A percentile compares a stretch with the other conserved stretches of the same genome.
Evolutionary conservation across 2,113 vertebrate species (phyloP).

Genomic region (Orthonyx spaldingii): DNA sequence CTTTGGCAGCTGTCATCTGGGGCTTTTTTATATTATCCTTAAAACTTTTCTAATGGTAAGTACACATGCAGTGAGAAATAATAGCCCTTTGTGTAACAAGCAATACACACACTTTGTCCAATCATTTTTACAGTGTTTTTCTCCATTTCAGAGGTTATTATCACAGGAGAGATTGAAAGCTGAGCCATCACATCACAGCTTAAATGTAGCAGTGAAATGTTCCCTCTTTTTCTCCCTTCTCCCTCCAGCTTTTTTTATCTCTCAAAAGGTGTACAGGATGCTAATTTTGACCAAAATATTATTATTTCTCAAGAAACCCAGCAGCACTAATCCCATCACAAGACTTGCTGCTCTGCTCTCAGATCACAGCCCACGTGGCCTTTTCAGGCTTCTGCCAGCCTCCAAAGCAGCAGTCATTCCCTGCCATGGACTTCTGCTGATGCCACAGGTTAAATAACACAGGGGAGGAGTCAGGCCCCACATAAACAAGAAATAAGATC

Average conservation of each 20-base stretch:
- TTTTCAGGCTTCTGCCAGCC: neutral
- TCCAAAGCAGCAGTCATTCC: neutral
- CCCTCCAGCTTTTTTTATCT: neutral
- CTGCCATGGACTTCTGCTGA: neutral
- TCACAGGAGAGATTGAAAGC: neutral
- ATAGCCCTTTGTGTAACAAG: constrained; percentile 28
- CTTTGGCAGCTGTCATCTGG: neutral
- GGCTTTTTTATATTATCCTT: neutral
- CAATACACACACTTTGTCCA: neutral
- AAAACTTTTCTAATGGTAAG: constrained; percentile 35
- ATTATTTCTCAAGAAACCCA: neutral
- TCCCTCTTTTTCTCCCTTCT: neutral
- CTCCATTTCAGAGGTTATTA: constrained; percentile 26
- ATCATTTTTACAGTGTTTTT: constrained; percentile 18
- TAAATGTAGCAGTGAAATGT: neutral
- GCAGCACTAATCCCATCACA: neutral
- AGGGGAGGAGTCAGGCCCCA: neutral
- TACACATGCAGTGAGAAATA: constrained; percentile 29
- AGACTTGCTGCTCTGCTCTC: neutral
- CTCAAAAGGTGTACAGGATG: neutral
- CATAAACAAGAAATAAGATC: neutral
- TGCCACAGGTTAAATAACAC: neutral
- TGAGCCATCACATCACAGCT: neutral
- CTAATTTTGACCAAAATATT: neutral
- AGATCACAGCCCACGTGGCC: neutral